phyloP scores from a whole-genome alignment of 2,888 invertebrate species.

The Himalopsyche kuldschensis region DNA sequence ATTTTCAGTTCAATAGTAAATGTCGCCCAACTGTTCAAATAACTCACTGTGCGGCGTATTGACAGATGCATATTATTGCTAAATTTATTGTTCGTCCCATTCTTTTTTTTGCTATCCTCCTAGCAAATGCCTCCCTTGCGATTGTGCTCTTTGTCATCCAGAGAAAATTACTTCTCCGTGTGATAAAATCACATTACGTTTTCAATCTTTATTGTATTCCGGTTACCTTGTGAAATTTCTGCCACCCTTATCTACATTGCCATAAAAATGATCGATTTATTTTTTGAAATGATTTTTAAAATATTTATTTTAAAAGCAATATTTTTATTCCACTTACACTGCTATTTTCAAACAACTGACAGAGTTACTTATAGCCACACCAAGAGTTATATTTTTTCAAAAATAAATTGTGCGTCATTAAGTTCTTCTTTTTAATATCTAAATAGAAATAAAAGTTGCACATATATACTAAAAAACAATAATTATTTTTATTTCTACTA shows the following conservation, averaged over 20 bases:
- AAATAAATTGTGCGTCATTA: too few relatives aligned
- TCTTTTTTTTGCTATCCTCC: conserved; percentile 11
- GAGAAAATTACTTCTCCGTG: not conserved
- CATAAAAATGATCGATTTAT: too few relatives aligned
- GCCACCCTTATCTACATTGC: not conserved
- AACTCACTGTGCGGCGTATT: conserved; percentile 18
- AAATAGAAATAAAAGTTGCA: too few relatives aligned
- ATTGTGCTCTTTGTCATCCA: not conserved
- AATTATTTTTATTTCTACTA: too few relatives aligned
- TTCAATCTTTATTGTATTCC: conserved; percentile 11
- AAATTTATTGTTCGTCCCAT: conserved; percentile 29
- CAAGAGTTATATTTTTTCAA: too few relatives aligned
- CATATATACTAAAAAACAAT: too few relatives aligned
- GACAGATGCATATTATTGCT: conserved; percentile 32
- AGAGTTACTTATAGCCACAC: too few relatives aligned
- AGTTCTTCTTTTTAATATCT: too few relatives aligned
- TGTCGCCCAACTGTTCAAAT: conserved; percentile 14
- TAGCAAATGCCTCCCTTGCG: conserved; percentile 19
- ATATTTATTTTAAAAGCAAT: too few relatives aligned
- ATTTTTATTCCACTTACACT: too few relatives aligned
- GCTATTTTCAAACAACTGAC: too few relatives aligned
- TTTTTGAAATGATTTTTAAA: too few relatives aligned
- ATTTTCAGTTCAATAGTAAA: not conserved
- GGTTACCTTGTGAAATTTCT: not conserved
- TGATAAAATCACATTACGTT: conserved; percentile 9